phyloP scores from a whole-genome alignment of 37 sponge, comb jelly and placozoan species.

The Oscarella lobularis region DNA sequence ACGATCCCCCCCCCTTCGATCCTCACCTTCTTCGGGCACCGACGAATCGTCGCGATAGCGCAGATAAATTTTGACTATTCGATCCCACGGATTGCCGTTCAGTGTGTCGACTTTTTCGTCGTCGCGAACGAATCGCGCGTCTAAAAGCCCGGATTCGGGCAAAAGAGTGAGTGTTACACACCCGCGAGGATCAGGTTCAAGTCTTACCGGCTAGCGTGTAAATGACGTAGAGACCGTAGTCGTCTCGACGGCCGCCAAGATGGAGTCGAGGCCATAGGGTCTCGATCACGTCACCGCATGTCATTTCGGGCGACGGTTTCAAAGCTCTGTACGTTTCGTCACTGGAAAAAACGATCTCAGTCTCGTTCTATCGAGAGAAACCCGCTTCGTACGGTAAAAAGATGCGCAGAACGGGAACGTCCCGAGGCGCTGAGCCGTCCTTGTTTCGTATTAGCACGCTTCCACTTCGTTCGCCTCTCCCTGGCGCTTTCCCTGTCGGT shows the following conservation, averaged over 20 bases:
- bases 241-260: background rate
- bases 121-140: background rate
- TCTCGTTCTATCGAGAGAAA: no score
- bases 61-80: background rate
- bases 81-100: background rate
- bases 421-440: background rate
- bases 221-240: background rate
- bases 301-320: background rate
- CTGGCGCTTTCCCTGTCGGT: no score
- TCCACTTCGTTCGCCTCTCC: background rate
- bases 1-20: background rate
- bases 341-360: background rate
- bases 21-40: background rate
- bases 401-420: background rate
- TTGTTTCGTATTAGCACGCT: background rate
- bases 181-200: background rate
- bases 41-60: background rate
- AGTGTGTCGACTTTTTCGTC: background rate
- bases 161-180: background rate
- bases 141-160: background rate
- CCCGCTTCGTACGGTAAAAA: background rate
- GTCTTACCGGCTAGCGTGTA: background rate
- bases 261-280: background rate
- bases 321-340: conserved; percentile 2
- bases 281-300: background rate